Evolutionary conservation across 2,888 invertebrate genomes (phyloP), one percentile per base, ranked within the genome.

Genomic region (Tachina lurida): DNA sequence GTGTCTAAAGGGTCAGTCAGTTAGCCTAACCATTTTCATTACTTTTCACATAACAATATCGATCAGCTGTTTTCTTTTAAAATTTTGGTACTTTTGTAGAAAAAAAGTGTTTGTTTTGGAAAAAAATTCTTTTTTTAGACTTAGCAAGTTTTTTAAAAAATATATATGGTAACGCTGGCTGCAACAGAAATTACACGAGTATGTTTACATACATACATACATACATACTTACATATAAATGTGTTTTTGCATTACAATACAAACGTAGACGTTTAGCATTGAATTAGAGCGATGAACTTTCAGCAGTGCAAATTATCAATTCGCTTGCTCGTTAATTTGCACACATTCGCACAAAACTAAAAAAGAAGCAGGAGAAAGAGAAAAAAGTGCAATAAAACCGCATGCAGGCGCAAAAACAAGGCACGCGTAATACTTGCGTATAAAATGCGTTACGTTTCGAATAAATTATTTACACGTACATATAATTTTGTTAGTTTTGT

Each of bases 221-320:
- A n/a, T n/a, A n/a, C n/a, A n/a, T n/a, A n/a, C n/a, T n/a, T n/a
- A n/a, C 13, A 47, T 17, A 19, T 13, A 17, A 3, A 41, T 39
- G 17, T 60, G 41, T 62, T 56, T 60, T 49, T 63, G 47, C 70
- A 17, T 60, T 49, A 56, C 83, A 78, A 78, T 43, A 63, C 62
- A 63, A 31, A 56, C 49, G 77, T 58, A 58, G 17, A 17, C 70
- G 56, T 84, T 87, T 88, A 88, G 88, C 91, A 91, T 91, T 91
- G 91, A 91, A 91, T 91, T 91, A 89, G 91, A 90, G 91, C 91
- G 90, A 91, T 91, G 91, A 91, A 91, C 91, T 91, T 89, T 83
- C 79, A 84, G 87, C 87, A 87, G 80, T 81, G 70, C 84, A 81
- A 78, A 83, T 76, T 81, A 67, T 68, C 84, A 83, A 67, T 87